Base-by-base conservation (phyloP, 2,888 invertebrate genomes). In the Brachyptera putata region DNA sequence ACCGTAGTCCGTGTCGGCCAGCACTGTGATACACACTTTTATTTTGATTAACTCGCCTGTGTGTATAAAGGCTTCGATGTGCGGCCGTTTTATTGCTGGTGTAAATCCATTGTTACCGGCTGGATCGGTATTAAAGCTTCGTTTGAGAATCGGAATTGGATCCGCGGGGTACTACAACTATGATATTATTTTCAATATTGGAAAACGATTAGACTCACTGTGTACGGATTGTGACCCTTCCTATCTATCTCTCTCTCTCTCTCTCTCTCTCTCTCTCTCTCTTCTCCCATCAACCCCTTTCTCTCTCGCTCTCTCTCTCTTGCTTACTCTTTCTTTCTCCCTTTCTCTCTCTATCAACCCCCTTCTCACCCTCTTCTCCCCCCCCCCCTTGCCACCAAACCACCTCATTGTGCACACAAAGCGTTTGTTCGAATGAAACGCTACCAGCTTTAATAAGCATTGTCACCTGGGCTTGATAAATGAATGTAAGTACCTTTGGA, bases 31-130 rank as follows among this genome's bases (percentile, higher is more conserved):
- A 30, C 11, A 30, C 5, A 30, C 30, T 11, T n/a, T 30, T 30
- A 30, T 30, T 30, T 30, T 30, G 30, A 30, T 30, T 30, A 30
- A 7, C 5, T 30, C 11, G 30, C 30, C 11, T 30, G 30, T 30
- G 11, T 11, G 5, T 7, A 30, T 30, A 30, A 11, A n/a, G n/a
- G 30, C 30, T 11, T 11, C n/a, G n/a, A n/a, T 30, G 30, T 4
- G 18, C 43, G 3, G 43, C 11, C 18, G 9, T 43, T 43, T 43
- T 43, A 43, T 43, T 43, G 21, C n/a, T n/a, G 18, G 18, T 43
- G 18, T 43, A 43, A 43, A 43, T 43, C 43, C 43, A 43, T 43
- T 43, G 18, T 43, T 43, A 43, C 43, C 43, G 18, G 21, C 43
- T 14, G 18, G 43, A 43, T 43, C 21, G 18, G n/a, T 18, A 43